A percentile compares a stretch with the other conserved stretches of the same genome.
Conservation (phyloP, 1,140 invertebrate species). For the Camponotus floridanus region DNA sequence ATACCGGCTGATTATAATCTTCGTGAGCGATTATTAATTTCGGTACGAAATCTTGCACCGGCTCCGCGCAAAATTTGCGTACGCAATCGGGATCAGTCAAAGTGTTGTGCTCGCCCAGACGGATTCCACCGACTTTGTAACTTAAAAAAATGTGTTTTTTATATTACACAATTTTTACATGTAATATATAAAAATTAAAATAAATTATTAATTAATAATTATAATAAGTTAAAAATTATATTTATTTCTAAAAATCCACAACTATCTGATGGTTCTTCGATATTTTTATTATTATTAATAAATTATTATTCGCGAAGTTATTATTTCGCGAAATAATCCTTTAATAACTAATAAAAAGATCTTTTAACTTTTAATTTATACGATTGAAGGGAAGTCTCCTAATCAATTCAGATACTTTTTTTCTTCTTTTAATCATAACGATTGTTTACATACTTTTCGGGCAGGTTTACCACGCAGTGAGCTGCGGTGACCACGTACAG, state of each 20-base stretch:
- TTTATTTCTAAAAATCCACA: neutral
- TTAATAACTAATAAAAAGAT: neutral
- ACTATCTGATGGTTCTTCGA: neutral
- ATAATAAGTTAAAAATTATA: neutral
- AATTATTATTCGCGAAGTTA: neutral
- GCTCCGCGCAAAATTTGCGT: conserved; percentile 86
- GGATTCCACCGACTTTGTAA: conserved; percentile 85
- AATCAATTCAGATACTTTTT: neutral
- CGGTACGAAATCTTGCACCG: conserved; percentile 86
- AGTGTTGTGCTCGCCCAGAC: conserved; percentile 88
- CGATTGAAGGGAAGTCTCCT: too few relatives aligned
- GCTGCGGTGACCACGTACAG: conserved; percentile 90
- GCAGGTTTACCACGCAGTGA: conserved; percentile 88
- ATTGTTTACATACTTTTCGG: conserved; percentile 45
- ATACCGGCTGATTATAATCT: conserved; percentile 87
- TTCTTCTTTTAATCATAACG: neutral
- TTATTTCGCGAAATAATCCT: neutral
- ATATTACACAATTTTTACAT: neutral
- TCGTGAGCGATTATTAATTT: conserved; percentile 85
- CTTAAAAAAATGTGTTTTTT: conserved; percentile 33
- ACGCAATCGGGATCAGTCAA: conserved; percentile 87
- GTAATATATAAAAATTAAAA: neutral
- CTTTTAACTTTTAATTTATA: too few relatives aligned
- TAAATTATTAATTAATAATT: neutral
- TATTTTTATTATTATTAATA: neutral